Evolutionary conservation across 2,113 vertebrate genomes (phyloP).

Genomic region (Phainopepla nitens): DNA sequence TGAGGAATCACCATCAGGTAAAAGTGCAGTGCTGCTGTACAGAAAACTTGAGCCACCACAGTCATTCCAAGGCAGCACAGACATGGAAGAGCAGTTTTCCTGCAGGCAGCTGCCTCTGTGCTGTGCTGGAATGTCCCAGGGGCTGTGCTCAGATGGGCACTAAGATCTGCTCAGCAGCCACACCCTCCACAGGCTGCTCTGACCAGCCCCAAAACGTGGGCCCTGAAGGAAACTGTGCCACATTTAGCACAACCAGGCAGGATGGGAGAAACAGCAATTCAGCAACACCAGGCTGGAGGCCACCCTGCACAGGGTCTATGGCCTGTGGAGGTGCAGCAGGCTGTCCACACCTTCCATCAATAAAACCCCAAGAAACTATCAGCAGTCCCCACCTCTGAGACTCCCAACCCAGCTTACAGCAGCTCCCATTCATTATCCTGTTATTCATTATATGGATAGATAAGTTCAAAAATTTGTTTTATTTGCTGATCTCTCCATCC

Average conservation of each 20-base stretch:
- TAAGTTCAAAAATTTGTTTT: background rate
- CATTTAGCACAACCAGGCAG: background rate
- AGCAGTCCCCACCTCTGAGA: background rate
- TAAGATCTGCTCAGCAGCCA: background rate
- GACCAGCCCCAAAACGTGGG: background rate
- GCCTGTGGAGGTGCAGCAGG: fast-evolving
- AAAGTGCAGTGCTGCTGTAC: background rate
- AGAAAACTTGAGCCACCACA: background rate
- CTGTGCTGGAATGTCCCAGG: background rate
- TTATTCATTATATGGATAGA: background rate
- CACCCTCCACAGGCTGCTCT: background rate
- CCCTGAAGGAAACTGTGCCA: background rate
- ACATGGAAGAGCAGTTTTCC: background rate
- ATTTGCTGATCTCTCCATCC: background rate
- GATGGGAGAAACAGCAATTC: too few species aligned
- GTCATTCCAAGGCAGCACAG: background rate
- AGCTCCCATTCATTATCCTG: background rate
- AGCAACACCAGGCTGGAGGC: background rate
- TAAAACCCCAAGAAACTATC: background rate
- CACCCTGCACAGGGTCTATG: background rate
- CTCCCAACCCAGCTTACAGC: background rate
- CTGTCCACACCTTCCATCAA: background rate
- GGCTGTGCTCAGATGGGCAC: background rate
- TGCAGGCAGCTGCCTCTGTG: background rate
- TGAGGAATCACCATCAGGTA: background rate